Percentiles rank a stretch among this genome's conserved stretches.
Conservation (phyloP, 2,797 vertebrate species). For the Cephalopachus bancanus region DNA sequence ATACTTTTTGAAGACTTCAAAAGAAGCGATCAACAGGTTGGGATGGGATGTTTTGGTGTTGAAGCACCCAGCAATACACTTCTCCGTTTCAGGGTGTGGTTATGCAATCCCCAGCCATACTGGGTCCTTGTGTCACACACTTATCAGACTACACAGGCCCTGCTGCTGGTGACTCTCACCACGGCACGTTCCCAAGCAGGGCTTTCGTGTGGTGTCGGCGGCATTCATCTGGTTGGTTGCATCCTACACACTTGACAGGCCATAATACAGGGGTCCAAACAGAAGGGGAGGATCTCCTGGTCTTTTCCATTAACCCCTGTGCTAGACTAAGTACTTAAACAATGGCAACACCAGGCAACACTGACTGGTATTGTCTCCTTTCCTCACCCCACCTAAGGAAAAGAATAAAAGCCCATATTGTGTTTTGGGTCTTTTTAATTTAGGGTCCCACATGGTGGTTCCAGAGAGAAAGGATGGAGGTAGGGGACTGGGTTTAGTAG, state of each 20-base stretch:
- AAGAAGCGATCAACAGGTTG: neutral
- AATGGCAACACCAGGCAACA: neutral
- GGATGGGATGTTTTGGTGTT: neutral
- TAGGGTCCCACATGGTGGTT: neutral
- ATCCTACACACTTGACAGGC: neutral
- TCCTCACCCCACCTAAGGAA: neutral
- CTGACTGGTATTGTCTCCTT: neutral
- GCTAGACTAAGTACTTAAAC: neutral
- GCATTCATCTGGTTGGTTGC: neutral
- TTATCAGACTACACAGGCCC: neutral
- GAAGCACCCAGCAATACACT: neutral
- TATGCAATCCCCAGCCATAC: neutral
- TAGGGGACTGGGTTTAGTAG: too few species aligned
- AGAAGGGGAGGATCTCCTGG: neutral
- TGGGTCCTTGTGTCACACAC: neutral
- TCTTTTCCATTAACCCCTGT: neutral
- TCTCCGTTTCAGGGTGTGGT: accelerated
- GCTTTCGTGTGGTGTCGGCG: neutral
- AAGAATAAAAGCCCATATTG: neutral
- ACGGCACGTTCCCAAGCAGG: accelerated
- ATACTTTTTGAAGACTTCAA: neutral
- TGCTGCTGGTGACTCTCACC: neutral
- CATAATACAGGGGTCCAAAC: neutral
- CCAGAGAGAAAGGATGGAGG: neutral
- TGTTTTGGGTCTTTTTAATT: neutral